Evolutionary conservation across 1,140 invertebrate species (phyloP).

Genomic region (Zaprionus kolodkinae): DNA sequence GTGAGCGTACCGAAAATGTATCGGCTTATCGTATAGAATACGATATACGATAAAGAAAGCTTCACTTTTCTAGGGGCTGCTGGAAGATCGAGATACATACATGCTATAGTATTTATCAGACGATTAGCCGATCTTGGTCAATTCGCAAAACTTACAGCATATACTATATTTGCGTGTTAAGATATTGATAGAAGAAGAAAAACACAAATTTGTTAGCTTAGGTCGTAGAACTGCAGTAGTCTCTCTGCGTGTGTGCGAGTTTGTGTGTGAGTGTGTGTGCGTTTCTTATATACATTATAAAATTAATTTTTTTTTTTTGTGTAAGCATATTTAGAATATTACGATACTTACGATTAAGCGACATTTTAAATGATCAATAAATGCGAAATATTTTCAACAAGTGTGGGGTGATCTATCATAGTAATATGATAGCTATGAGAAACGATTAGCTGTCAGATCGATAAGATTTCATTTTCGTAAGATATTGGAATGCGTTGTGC

Average conservation of each 20-base stretch:
- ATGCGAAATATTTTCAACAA: conserved; percentile 58
- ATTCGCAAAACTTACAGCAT: conserved; percentile 4
- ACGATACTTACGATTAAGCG: conserved; percentile 40
- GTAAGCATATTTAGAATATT: conserved; percentile 50
- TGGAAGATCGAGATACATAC: not conserved
- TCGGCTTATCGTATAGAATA: conserved; percentile 1
- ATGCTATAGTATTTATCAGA: conserved; percentile 2
- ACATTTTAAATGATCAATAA: conserved; percentile 67
- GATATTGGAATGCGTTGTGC: not conserved
- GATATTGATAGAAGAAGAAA: not conserved
- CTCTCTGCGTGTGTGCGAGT: not conserved
- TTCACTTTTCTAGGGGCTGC: conserved; percentile 6
- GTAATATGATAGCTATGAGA: not conserved
- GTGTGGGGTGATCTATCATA: not conserved
- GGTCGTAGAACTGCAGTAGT: not conserved
- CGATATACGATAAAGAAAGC: conserved; percentile 8
- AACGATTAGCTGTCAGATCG: not conserved
- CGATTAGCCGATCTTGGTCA: conserved; percentile 8
- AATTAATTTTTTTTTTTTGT: conserved; percentile 51
- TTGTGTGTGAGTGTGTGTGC: not conserved
- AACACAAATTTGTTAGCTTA: not conserved
- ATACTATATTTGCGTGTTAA: conserved; percentile 15
- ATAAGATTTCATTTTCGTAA: conserved; percentile 8
- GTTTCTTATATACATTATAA: conserved; percentile 11
- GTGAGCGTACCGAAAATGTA: not conserved